A percentile compares a stretch with the other conserved stretches of the same genome.
Evolutionary conservation across 2,113 vertebrate genomes (phyloP).

Genomic region (Lophura nycthemera): DNA sequence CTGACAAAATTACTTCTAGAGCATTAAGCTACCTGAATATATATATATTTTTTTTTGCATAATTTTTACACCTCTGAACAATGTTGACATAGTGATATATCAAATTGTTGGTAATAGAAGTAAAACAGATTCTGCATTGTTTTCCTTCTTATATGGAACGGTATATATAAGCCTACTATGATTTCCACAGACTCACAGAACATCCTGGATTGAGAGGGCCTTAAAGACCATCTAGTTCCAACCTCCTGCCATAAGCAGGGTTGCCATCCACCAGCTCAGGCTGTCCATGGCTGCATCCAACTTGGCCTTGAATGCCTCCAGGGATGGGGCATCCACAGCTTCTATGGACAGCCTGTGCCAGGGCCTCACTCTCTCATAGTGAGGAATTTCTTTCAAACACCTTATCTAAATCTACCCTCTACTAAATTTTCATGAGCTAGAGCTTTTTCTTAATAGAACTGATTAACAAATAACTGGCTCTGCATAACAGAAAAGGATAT

Average conservation of each 20-base stretch:
- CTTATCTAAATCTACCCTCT: neutral
- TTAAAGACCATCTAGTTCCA: neutral
- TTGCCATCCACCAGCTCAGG: neutral
- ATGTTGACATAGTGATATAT: neutral
- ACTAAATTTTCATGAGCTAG: neutral
- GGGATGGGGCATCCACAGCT: neutral
- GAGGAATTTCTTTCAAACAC: neutral
- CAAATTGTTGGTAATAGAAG: neutral
- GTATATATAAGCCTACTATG: neutral
- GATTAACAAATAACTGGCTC: neutral
- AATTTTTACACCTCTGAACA: neutral
- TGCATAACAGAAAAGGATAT: neutral
- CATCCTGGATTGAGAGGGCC: neutral
- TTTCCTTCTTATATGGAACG: neutral
- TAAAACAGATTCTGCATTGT: neutral
- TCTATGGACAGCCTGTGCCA: neutral
- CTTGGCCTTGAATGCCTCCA: neutral
- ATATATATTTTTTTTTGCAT: neutral
- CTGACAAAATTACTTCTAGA: neutral
- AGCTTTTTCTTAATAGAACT: neutral
- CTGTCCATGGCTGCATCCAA: neutral
- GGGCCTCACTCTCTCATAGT: neutral
- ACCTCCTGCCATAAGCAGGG: neutral
- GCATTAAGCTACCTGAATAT: neutral
- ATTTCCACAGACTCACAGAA: neutral